Evolutionary conservation across 1,140 invertebrate genomes (phyloP).

Genomic region (Dysdera silvatica): DNA sequence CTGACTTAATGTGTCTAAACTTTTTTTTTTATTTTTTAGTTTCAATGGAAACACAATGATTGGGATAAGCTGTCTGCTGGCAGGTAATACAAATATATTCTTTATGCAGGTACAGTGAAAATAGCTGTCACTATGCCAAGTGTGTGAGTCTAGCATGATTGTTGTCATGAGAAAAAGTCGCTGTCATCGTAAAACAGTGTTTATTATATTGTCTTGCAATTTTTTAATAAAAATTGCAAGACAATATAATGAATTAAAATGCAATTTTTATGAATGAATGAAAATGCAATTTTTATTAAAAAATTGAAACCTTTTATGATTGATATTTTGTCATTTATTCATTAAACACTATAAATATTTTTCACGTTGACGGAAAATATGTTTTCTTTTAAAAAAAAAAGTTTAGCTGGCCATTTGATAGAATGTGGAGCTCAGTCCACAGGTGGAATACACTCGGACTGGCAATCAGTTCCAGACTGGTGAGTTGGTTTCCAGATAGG

Average conservation of each 20-base stretch:
- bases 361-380: not conserved
- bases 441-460: conserved; percentile 52
- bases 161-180: too few relatives aligned
- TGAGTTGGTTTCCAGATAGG: conserved; percentile 22
- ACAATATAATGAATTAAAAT: too few relatives aligned
- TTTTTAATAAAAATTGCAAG: too few relatives aligned
- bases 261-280: too few relatives aligned
- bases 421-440: conserved; percentile 53
- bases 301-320: not conserved
- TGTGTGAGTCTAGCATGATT: too few relatives aligned
- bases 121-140: too few relatives aligned
- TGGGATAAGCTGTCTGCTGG: conserved; percentile 45
- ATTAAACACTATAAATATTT: not conserved
- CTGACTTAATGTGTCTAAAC: not conserved
- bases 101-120: not conserved
- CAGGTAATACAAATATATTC: conserved; percentile 18
- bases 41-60: conserved; percentile 44
- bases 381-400: conserved; percentile 28
- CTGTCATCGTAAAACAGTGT: too few relatives aligned
- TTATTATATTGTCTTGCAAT: too few relatives aligned
- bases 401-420: conserved; percentile 51
- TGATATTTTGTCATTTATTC: not conserved
- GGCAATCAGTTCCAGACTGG: conserved; percentile 48
- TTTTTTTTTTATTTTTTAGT: conserved; percentile 17
- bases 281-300: not conserved